Evolutionary conservation across 1,140 invertebrate species (phyloP).

Genomic region (Drosophila quadrilineata): DNA sequence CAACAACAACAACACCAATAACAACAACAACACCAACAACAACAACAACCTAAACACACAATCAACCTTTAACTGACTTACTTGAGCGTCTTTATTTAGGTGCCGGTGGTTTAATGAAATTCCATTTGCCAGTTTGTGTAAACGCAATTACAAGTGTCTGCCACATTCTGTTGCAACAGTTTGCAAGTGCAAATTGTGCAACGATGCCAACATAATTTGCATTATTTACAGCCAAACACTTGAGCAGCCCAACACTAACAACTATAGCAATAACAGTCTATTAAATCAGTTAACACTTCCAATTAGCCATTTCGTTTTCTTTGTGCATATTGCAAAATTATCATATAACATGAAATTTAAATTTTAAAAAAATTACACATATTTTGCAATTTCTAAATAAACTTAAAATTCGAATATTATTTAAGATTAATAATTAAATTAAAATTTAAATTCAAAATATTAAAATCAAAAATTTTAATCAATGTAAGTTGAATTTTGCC

Average conservation of each 20-base stretch:
- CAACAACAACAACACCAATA: constrained; percentile 7
- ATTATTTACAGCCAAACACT: constrained; percentile 4
- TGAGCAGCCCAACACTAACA: too few species aligned
- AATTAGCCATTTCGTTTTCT: background rate
- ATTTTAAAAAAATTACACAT: too few species aligned
- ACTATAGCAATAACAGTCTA: background rate
- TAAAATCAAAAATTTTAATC: too few species aligned
- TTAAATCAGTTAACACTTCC: background rate
- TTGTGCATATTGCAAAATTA: too few species aligned
- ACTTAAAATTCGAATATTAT: too few species aligned
- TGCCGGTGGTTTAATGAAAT: constrained; percentile 19
- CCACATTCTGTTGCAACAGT: too few species aligned
- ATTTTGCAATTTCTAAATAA: too few species aligned
- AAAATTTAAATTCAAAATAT: too few species aligned
- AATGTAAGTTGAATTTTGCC: too few species aligned
- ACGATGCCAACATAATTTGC: constrained; percentile 6
- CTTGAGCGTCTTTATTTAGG: constrained; percentile 69
- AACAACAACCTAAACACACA: background rate
- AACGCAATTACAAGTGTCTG: constrained; percentile 32
- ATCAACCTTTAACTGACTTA: constrained; percentile 51
- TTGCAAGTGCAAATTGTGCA: too few species aligned
- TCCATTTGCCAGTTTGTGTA: constrained; percentile 26
- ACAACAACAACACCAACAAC: constrained; percentile 2
- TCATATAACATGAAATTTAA: too few species aligned
- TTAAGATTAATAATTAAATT: too few species aligned